Evolutionary conservation across 2,888 invertebrate genomes (phyloP), one percentile per base, ranked within the genome.

Genomic region (Drosophila aldrichi): DNA sequence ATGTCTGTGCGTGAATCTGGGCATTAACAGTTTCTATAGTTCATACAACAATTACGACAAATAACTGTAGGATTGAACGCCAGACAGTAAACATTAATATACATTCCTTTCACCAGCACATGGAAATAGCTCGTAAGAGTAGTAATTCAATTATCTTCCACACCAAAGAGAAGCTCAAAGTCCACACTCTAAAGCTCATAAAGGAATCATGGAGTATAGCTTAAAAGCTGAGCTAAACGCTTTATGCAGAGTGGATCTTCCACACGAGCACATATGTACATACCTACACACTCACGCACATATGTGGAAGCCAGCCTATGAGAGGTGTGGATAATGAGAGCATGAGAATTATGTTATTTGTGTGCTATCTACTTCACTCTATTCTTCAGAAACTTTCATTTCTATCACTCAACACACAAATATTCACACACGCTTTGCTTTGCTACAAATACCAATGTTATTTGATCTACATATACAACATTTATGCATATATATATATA

Each of bases 11-110:
- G 46, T 41, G 41, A 20, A 10, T 49, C 12, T 44, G 20, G 14
- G 14, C 65, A 70, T 44, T 51, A 43, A 70, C 66, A 68, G 64
- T 48, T 72, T 34, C 57, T 22, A 20, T 20, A 71, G 60, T 44
- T 57, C 51, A 25, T 16, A 9, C 22, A 65, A 40, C 62, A 54
- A 51, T 36, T 52, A 12, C 46, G 14, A 10, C n/a, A 4, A 3
- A 40, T 40, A 52, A 49, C 48, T 51, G 34, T 22, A 40, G 38
- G 16, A 16, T 38, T 38, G 7, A 38, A 38, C 38, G 46, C 41
- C 29, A 56, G 46, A 22, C 14, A 25, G 18, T 20, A 60, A 51
- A 32, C 14, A 14, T 49, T 36, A 14, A 14, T 14, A 36, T 5
- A 14, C 14, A 36, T 46, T 25, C 1, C 16, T 12, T 16, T 25